Base-by-base conservation (phyloP, 1,140 invertebrate genomes). In the Caenorhabditis elegans region DNA sequence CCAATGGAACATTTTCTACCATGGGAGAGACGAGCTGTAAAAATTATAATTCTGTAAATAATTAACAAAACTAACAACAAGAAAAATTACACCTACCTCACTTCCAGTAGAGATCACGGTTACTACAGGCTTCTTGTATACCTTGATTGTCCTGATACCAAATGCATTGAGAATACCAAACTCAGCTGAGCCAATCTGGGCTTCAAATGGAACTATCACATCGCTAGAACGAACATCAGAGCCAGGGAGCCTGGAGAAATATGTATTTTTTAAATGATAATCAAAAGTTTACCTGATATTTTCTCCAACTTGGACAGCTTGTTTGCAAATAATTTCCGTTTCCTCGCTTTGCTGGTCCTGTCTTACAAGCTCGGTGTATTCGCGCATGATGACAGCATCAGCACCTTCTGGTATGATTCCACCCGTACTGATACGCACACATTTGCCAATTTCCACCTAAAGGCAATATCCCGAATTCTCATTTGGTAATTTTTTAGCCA, bases 321-420 rank as follows among this genome's bases (percentile, higher is more conserved):
- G 31, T 4, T 78, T 60, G 3, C 78, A 3, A n/a, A 31, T 17
- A 15, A 82, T 82, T 22, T 55, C 76, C 4, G 15, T 6, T 49
- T 82, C 80, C 28, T 82, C 76, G 3, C 76, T 0, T 36, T 43
- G 5, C 70, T 65, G 10, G 19, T 34, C 17, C 13, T 39, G 39
- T 46, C 49, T 15, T 28, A 39, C 48, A 46, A 79, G 26, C n/a
- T 34, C 43, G 15, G 82, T 83, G 43, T 80, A 17, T 22, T 83
- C 82, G 2, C 80, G 60, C 79, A 49, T 76, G n/a, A 83, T 51
- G 10, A 83, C 82, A 28, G 82, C 82, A 43, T 76, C 80, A 0
- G 82, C 65, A 11, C 79, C 70, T 22, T 75, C 60, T 15, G 82
- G 82, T 10, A 83, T 22, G 3, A 75, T n/a, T 11, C 36, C 43